phyloP scores from a whole-genome alignment of 2,888 invertebrate genomes.

The Agrotis exclamationis region DNA sequence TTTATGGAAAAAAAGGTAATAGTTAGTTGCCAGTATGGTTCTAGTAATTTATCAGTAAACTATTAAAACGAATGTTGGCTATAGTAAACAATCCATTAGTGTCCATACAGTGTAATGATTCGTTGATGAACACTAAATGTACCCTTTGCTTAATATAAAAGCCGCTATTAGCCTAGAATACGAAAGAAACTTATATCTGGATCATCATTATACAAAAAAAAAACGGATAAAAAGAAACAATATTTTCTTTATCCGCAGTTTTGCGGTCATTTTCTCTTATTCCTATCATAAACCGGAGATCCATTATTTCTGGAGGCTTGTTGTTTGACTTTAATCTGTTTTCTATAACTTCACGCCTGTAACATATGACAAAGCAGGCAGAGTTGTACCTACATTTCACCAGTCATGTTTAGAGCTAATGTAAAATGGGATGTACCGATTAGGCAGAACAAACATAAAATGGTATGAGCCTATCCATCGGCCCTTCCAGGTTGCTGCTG shows the following conservation, averaged over 20 bases:
- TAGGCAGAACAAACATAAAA: too few species aligned
- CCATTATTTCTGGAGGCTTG: slow-evolving; percentile 8
- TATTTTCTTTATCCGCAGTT: slow-evolving; percentile 6
- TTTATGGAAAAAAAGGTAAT: too few species aligned
- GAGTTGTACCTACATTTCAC: not conserved
- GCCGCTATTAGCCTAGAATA: slow-evolving; percentile 37
- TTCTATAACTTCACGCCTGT: not conserved
- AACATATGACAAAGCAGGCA: not conserved
- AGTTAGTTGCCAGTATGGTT: not conserved
- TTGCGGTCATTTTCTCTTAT: slow-evolving; percentile 2
- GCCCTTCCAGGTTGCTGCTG: not conserved
- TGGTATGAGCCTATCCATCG: too few species aligned
- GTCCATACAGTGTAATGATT: slow-evolving; percentile 22
- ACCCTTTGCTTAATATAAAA: slow-evolving; percentile 37
- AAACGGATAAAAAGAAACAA: slow-evolving; percentile 27
- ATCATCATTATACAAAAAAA: slow-evolving; percentile 44
- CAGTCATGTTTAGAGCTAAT: not conserved
- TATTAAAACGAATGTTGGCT: not conserved
- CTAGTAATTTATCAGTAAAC: not conserved
- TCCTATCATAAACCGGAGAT: slow-evolving; percentile 1
- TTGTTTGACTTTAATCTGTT: not conserved
- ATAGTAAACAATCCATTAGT: slow-evolving; percentile 18
- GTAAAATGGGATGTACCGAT: not conserved
- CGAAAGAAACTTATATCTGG: slow-evolving; percentile 33
- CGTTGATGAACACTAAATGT: slow-evolving; percentile 23